Percentiles rank a stretch among this genome's conserved stretches.
phyloP scores from a whole-genome alignment of 2,113 vertebrate species.

The Platysternon megacephalum region DNA sequence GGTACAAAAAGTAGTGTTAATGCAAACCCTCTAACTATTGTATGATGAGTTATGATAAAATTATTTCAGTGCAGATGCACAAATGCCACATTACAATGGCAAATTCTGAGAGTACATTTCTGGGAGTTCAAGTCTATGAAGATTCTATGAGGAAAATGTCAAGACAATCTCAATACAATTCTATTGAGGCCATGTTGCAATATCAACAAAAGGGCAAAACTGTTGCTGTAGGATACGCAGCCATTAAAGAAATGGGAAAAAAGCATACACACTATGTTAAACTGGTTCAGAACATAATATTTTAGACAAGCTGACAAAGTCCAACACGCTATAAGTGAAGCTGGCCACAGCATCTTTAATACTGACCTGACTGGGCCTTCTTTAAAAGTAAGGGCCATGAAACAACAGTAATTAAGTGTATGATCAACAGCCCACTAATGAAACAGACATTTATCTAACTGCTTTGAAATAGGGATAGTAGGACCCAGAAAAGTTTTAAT shows the following conservation, averaged over 20 bases:
- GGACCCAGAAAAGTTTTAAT: not conserved
- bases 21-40: not conserved
- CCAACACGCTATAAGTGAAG: not conserved
- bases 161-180: not conserved
- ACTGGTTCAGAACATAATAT: no score
- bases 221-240: not conserved
- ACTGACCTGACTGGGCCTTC: fast-evolving
- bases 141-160: not conserved
- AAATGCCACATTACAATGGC: not conserved
- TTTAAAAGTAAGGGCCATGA: not conserved
- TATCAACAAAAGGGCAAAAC: not conserved
- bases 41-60: not conserved
- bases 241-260: not conserved
- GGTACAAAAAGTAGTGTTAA: not conserved
- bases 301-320: no score
- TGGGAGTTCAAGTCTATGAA: not conserved
- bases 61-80: not conserved
- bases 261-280: not conserved
- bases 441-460: not conserved
- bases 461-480: not conserved
- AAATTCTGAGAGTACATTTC: fast-evolving
- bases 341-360: not conserved
- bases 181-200: not conserved
- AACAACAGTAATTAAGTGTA: not conserved
- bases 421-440: not conserved